Evolutionary conservation across 2,113 vertebrate species (phyloP).

Genomic region (Noturus placidus): DNA sequence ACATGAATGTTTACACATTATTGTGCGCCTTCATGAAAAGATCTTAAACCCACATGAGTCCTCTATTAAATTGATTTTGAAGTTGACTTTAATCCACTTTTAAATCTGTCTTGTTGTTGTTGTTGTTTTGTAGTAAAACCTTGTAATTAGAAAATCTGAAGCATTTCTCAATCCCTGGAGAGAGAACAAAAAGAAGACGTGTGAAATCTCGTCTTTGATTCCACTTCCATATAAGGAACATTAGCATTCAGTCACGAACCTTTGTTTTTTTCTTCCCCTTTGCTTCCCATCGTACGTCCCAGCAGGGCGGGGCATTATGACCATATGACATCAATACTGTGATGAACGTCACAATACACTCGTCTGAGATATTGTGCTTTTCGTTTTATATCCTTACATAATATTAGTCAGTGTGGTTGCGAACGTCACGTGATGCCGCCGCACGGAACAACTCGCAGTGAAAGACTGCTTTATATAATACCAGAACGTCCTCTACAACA

Average conservation of each 20-base stretch:
- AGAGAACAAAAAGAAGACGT: background rate
- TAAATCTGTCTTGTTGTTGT: too few species aligned
- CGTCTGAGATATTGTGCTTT: background rate
- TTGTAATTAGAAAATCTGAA: background rate
- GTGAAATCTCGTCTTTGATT: background rate
- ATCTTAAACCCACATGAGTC: background rate
- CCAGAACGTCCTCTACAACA: background rate
- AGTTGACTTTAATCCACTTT: background rate
- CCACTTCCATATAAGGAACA: constrained; percentile 2
- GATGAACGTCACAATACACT: background rate
- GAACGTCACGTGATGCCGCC: background rate
- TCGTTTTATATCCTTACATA: background rate
- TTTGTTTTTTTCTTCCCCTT: background rate
- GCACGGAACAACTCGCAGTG: background rate
- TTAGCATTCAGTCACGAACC: background rate
- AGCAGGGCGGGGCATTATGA: background rate
- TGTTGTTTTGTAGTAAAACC: background rate
- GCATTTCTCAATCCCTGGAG: background rate
- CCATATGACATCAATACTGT: background rate
- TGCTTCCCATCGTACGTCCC: background rate
- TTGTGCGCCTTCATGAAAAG: constrained; percentile 14
- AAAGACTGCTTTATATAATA: background rate
- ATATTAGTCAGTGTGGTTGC: background rate
- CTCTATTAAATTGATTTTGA: background rate
- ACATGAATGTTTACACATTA: constrained; percentile 6